Evolutionary conservation across 2,113 vertebrate species (phyloP).

Genomic region (Rhinogobius similis): DNA sequence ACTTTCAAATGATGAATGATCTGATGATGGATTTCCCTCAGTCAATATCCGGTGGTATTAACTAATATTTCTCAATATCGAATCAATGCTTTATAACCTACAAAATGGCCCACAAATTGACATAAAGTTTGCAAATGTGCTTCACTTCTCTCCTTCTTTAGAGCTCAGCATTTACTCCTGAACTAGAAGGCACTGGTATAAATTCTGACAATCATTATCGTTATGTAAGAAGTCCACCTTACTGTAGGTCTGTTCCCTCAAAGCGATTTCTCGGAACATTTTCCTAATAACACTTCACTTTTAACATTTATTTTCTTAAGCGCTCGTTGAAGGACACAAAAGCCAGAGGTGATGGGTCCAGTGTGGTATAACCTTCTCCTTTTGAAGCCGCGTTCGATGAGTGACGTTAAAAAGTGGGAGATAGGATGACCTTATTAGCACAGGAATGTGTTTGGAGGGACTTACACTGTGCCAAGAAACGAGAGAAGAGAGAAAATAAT

Average conservation of each 20-base stretch:
- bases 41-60: no score
- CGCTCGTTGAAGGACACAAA: conserved; percentile 9
- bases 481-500: conserved; percentile 39
- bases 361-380: conserved; percentile 24
- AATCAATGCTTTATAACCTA: background rate
- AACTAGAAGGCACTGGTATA: no score
- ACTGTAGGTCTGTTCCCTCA: no score
- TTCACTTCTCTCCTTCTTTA: background rate
- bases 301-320: no score
- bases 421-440: conserved; percentile 44
- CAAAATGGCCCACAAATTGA: background rate
- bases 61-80: background rate
- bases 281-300: no score
- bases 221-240: no score
- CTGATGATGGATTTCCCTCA: no score
- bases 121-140: background rate
- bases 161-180: background rate
- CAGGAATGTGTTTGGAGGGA: conserved; percentile 47
- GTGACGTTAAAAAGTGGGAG: background rate
- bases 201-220: no score
- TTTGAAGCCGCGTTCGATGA: conserved; percentile 31
- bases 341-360: conserved; percentile 3
- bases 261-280: no score
- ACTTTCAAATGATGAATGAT: no score
- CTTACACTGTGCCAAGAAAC: conserved; percentile 20